Evolutionary conservation across 2,888 invertebrate genomes (phyloP), one percentile per base, ranked within the genome.

Genomic region (Melangyna quadrimaculata): DNA sequence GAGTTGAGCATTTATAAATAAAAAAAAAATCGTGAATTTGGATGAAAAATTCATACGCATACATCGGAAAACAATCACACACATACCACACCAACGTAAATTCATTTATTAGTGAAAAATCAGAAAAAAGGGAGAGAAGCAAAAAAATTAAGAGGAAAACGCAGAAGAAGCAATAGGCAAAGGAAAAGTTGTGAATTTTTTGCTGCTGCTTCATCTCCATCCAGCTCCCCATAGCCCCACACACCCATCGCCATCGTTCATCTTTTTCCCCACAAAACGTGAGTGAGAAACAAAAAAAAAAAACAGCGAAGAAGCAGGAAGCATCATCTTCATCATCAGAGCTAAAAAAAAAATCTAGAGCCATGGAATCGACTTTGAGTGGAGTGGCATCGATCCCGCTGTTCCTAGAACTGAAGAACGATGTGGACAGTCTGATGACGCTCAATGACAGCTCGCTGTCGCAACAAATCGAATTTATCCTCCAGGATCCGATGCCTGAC

Each of bases 401-500:
- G n/a, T 87, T 86, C 63, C 82, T 88, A 55, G 88, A 88, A 72
- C 80, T 88, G 61, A 87, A 87, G 74, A 88, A 86, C 69, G 92
- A 91, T 84, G 88, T 91, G 88, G 91, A 92, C 84, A 90, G 90
- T 80, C 88, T 92, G 78, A 91, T 91, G 88, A 90, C 92, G 88
- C 91, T 92, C 88, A 91, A 91, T 87, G 92, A 91, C 89, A 91
- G 89, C 88, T 90, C 92, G 87, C 88, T 91, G 88, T 91, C 91
- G 87, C 91, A 92, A 90, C 91, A 91, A 90, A 92, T 91, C 91
- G 91, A 92, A 91, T 91, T 91, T 90, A 92, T 91, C 87, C 89
- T 91, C 84, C 92, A 92, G 88, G 92, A 91, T 88, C 91, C 92
- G n/a, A 74, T 78, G 19, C 63, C 81, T 19, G 78, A 86, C 9